Conservation (phyloP, 2,797 vertebrate species). For the Tenualosa thibaudeaui region DNA sequence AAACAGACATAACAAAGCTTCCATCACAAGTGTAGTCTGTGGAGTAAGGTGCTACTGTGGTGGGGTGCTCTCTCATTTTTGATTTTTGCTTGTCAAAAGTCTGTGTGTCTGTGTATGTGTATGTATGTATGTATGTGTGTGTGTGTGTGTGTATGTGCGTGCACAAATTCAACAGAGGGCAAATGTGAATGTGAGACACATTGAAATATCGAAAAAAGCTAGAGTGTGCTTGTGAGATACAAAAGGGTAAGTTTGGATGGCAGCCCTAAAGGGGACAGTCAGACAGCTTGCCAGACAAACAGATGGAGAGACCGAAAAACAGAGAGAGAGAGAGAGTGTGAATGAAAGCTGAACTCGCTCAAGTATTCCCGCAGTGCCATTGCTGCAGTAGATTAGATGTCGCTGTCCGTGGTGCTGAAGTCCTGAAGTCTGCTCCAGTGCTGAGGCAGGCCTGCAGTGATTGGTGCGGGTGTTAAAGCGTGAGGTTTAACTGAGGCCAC, state of each 20-base stretch:
- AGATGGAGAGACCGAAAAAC: not conserved
- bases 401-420: conserved; percentile 13
- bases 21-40: not conserved
- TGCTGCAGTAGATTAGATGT: not conserved
- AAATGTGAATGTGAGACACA: not conserved
- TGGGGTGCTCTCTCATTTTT: not conserved
- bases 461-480: not conserved
- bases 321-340: not conserved
- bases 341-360: not conserved
- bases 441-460: not conserved
- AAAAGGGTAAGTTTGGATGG: not conserved
- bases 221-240: not conserved
- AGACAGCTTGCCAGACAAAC: not conserved
- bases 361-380: not conserved
- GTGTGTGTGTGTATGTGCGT: not conserved
- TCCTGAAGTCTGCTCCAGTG: not conserved
- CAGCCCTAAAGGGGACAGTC: not conserved
- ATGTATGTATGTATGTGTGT: not conserved
- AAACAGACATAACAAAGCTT: not conserved
- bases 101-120: not conserved
- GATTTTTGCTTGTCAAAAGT: not conserved
- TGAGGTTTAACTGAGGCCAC: conserved; percentile 24
- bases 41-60: not conserved
- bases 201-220: not conserved
- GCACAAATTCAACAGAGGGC: not conserved